Conservation (phyloP, 2,797 vertebrate genomes). For the Parauchenoglanis ngamensis region DNA sequence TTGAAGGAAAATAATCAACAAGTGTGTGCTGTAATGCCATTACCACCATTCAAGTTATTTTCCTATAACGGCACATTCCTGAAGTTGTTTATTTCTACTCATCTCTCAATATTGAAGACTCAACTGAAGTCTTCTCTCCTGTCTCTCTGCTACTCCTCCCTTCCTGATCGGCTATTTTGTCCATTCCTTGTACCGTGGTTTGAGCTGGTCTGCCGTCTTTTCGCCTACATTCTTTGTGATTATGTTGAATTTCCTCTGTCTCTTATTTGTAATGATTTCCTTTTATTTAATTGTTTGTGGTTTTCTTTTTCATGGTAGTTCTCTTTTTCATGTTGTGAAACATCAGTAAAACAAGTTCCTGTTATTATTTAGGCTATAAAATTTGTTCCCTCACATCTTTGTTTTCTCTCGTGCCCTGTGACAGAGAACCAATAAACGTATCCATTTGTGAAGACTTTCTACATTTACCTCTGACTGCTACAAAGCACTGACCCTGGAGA, state of each 20-base stretch:
- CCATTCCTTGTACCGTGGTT: too few relatives aligned
- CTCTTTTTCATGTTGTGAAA: not conserved
- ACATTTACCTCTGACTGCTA: not conserved
- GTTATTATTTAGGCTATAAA: not conserved
- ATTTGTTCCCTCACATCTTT: not conserved
- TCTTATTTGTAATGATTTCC: too few relatives aligned
- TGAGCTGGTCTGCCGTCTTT: too few relatives aligned
- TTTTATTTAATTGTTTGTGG: too few relatives aligned
- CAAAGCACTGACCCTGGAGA: not conserved
- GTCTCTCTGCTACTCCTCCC: too few relatives aligned
- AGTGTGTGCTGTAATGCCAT: not conserved
- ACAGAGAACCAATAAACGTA: not conserved
- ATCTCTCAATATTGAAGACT: too few relatives aligned
- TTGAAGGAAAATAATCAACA: not conserved
- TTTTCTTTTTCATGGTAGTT: not conserved
- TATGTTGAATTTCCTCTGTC: too few relatives aligned
- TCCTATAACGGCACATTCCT: not conserved
- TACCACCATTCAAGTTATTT: not conserved
- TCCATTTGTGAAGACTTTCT: not conserved
- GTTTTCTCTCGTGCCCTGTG: not conserved
- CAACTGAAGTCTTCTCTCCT: too few relatives aligned
- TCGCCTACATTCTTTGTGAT: too few relatives aligned
- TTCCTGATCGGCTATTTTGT: too few relatives aligned
- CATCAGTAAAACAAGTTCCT: not conserved
- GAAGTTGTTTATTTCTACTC: too few relatives aligned